These are phyloP conservation scores for human DNA, from an alignment of 2,113 vertebrate species.

Conservation along the genomic window GRCh38 chr19:14102501-14103000, in stretches of 20 bases:
- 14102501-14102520: not conserved
- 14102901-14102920: constrained; percentile 95
- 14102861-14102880: constrained; percentile 95
- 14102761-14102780: too few relatives aligned
- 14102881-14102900: constrained; percentile 95
- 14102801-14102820: constrained; percentile 85
- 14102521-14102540: not conserved
- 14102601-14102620: not conserved
- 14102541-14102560: not conserved
- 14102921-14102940: not conserved
- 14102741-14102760: not conserved
- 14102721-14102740: not conserved
- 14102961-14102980: too few relatives aligned
- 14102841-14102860: constrained; percentile 95
- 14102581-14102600: not conserved
- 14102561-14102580: not conserved
- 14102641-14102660: not conserved
- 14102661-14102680: not conserved
- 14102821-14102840: constrained; percentile 92
- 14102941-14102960: not conserved
- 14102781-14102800: fast-evolving
- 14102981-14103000: not conserved
- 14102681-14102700: not conserved
- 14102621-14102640: not conserved
- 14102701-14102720: not conserved